Evolutionary conservation across 2,797 vertebrate genomes (phyloP), one percentile per base, ranked within the genome.

Genomic region (Takifugu rubripes): DNA sequence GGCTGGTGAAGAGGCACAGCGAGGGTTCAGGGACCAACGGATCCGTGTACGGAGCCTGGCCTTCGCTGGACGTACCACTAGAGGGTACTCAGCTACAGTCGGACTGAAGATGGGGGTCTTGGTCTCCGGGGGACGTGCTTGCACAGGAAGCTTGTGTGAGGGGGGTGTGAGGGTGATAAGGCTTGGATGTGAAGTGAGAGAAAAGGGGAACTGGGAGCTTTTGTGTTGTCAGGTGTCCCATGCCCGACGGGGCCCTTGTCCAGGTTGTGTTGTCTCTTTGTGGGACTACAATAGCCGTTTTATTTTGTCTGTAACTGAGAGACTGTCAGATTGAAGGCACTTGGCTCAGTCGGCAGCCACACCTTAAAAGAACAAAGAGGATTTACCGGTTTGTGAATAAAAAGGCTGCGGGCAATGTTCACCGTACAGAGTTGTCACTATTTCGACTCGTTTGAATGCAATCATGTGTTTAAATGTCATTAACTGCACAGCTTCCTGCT

Each of bases 41-140:
- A 61, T 27, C 36, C 10, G 26, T 51, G 21, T 1, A 21, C 21
- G 57, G 3, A 16, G 47, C 42, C 10, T 66, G 78, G 26, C 17
- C 10, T 83, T 75, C 54, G 0, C 5, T 0, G 1, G 15, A 7
- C 27, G 1, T 1, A 1, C 84, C 89, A 79, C 88, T 84, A 85
- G 88, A 87, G 88, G 85, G 83, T 57, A 59, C 69, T 85, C 78
- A 59, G 57, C 64, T 64, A 82, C 81, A 86, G 73, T 64, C 54
- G 71, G 68, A 66, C 5, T 2, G 40, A 24, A 49, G 27, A 43
- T 7, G 31, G 25, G 56, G 46, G 46, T 40, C 36, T 10, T 10
- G 4, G 7, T 10, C 31, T 33, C 31, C 31, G 2, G 81, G 84
- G 84, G 82, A 83, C 81, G 81, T 51, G 81, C 83, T 78, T 82